phyloP scores from a whole-genome alignment of 2,797 vertebrate genomes.

The Cuniculus paca region DNA sequence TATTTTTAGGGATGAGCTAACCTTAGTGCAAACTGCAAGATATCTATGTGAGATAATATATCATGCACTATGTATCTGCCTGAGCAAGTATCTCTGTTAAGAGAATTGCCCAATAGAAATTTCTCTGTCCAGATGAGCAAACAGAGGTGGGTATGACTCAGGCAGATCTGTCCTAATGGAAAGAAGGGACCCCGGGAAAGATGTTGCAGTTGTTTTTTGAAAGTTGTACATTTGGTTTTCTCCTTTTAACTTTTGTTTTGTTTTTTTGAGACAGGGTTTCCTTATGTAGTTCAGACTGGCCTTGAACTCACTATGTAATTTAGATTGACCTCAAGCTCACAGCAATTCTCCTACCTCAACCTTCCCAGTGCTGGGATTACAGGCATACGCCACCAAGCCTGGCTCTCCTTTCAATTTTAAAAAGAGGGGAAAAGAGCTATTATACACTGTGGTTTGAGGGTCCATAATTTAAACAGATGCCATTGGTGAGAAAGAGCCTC shows the following conservation, averaged over 20 bases:
- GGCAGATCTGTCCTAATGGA: background rate
- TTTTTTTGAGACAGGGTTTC: background rate
- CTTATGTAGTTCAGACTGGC: background rate
- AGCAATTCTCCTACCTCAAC: background rate
- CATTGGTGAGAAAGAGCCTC: constrained; percentile 23
- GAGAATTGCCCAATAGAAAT: background rate
- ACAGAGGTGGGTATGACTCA: background rate
- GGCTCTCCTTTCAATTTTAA: background rate
- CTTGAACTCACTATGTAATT: background rate
- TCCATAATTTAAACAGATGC: constrained; percentile 54
- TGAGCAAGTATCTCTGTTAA: background rate
- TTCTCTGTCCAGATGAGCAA: background rate
- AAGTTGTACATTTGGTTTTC: background rate
- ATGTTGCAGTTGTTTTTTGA: background rate
- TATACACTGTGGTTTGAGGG: constrained; percentile 46
- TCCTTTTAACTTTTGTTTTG: background rate
- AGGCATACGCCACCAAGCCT: background rate
- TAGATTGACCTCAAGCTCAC: background rate
- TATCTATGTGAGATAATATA: background rate
- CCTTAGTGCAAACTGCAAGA: background rate
- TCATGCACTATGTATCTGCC: background rate
- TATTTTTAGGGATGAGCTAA: background rate
- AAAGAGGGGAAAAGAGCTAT: background rate
- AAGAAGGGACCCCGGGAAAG: background rate
- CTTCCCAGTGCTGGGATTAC: background rate